Evolutionary conservation across 2,113 vertebrate genomes (phyloP), one percentile per base, ranked within the genome.

Genomic region (Machaerirhynchus nigripectus): DNA sequence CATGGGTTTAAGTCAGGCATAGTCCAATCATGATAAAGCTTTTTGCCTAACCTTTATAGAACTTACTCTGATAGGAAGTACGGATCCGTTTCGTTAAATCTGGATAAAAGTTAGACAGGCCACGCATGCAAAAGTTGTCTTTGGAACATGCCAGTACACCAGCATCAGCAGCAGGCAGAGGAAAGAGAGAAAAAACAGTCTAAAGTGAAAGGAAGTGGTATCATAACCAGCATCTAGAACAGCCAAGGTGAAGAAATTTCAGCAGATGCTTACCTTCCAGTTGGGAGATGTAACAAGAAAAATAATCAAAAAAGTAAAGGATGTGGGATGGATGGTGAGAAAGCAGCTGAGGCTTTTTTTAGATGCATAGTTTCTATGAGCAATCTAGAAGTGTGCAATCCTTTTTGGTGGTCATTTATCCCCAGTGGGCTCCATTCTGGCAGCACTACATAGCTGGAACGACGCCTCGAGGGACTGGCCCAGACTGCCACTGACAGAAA

Each of bases 61-160:
- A 99, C 99, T 99, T 99, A 99, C 99, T 99, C 99, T 99, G 99
- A 98, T 99, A 99, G 93, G 99, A 99, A 97, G 99, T 99, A 99
- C 99, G 99, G 98, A 99, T 99, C 99, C 99, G 98, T 99, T 99
- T 99, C 99, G 99, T 99, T 99, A 99, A 99, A 99, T 99, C 99
- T 97, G 99, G 99, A 98, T 99, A 99, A 99, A 99, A 99, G 98
- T 98, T 99, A 99, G 99, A 99, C 98, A 99, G 99, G 98, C 99
- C 99, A 95, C 99, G 99, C 99, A 99, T 99, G 99, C 99, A 99
- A 99, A 99, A 98, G 98, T 99, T 99, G 99, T 99, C 99, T 99
- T 98, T 99, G 98, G 99, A 99, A 98, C 99, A 99, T 99, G 99
- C 99, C 99, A 99, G 98, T 98, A 98, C 98, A 99, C 81, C 99